Conservation (phyloP, 2,888 invertebrate species). For the Morpho helenor region DNA sequence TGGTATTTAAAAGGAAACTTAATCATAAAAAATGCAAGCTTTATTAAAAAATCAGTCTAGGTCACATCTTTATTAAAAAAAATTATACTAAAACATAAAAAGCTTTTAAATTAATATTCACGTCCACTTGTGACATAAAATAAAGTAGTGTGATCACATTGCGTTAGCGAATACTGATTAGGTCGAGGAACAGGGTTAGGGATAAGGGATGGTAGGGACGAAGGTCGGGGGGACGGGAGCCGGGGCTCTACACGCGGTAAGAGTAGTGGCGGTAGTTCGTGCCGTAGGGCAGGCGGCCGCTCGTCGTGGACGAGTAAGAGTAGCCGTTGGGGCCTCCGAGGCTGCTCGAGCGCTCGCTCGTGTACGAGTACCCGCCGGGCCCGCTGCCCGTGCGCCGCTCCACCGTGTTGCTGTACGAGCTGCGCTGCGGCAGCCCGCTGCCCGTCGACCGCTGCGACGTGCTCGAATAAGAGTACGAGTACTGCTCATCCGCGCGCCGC, state of each 20-base stretch:
- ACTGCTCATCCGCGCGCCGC: constrained; percentile 88
- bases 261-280: constrained; percentile 91
- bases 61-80: constrained; percentile 55
- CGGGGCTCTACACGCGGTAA: constrained; percentile 87
- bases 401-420: constrained; percentile 82
- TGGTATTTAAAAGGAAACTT: constrained; percentile 52
- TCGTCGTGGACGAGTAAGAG: constrained; percentile 88
- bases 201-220: constrained; percentile 37
- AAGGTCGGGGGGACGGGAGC: constrained; percentile 36
- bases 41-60: constrained; percentile 77
- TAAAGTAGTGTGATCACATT: constrained; percentile 70
- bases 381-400: constrained; percentile 85
- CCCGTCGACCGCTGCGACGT: constrained; percentile 75
- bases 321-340: constrained; percentile 90
- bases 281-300: constrained; percentile 91
- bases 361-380: constrained; percentile 88
- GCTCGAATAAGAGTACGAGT: constrained; percentile 90
- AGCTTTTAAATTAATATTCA: constrained; percentile 47
- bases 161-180: constrained; percentile 74
- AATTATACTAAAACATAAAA: constrained; percentile 55
- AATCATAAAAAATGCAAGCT: constrained; percentile 70
- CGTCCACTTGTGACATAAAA: constrained; percentile 56
- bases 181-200: constrained; percentile 39
- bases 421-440: constrained; percentile 77
- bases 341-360: constrained; percentile 85